phyloP scores from a whole-genome alignment of 2,113 vertebrate species.

The Muscicapa adusta region DNA sequence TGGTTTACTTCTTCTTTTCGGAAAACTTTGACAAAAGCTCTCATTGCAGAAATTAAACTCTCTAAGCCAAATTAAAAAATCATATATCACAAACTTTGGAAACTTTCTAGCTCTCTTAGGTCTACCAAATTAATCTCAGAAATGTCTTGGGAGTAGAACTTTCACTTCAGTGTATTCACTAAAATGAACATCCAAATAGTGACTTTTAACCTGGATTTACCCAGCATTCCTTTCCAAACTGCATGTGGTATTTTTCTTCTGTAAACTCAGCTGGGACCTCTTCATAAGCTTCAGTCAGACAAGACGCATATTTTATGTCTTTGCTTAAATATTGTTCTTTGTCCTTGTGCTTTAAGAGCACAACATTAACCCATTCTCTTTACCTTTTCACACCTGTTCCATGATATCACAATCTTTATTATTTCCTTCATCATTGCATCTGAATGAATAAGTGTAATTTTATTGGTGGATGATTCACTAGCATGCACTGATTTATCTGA shows the following conservation, averaged over 20 bases:
- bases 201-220: background rate
- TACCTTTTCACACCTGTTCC: background rate
- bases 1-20: background rate
- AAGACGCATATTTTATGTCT: background rate
- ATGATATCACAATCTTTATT: background rate
- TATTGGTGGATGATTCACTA: background rate
- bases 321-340: background rate
- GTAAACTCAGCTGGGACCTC: background rate
- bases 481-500: background rate
- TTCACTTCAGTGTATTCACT: background rate
- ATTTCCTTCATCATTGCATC: background rate
- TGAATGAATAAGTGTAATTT: background rate
- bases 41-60: slow-evolving; percentile 14
- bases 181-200: background rate
- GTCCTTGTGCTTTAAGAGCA: background rate
- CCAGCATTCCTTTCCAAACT: background rate
- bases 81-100: background rate
- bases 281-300: background rate
- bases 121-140: slow-evolving; percentile 23
- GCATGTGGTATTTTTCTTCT: background rate
- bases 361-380: background rate
- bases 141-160: background rate
- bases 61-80: background rate
- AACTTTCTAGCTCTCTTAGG: background rate
- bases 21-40: slow-evolving; percentile 16